Base-by-base conservation (phyloP, 2,113 vertebrate species). In the Megalops atlanticus region DNA sequence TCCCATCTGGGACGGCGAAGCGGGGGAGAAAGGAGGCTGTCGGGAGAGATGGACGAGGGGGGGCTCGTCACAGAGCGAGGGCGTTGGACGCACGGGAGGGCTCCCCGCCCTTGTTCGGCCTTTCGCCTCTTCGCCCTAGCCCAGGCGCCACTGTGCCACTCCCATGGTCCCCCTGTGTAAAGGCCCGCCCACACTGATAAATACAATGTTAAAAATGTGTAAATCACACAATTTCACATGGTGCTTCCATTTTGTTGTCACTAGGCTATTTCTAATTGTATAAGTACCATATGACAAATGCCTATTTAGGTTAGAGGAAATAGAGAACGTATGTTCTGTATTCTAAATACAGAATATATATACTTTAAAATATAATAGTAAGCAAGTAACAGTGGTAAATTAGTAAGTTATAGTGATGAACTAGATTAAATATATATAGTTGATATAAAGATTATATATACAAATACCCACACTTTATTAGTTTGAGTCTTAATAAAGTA, bases 1-100 rank as follows among this genome's bases (percentile, higher is more conserved):
- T 90, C 84, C 87, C 89, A 91, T 91, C 91, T 91, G 90, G 88
- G 85, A 85, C 84, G 78, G 45, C 52, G 49, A 54, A 11, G 1
- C 21, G 16, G 70, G 21, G 27, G 35, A 45, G 78, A 27, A 38
- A 12, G 14, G 49, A 43, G 75, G 76, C 85, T 89, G 86, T 89
- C 86, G 80, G 84, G 84, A 88, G 90, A 82, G 85, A 90, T 90
- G 90, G 88, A 83, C 85, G 83, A 83, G 76, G 81, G 6, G 71
- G 16, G 86, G 84, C 81, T 81, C 87, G 82, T 89, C 85, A 81
- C 40, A 47, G 45, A 33, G 41, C 24, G n/a, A 31, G 24, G n/a
- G n/a, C n/a, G n/a, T n/a, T n/a, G n/a, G n/a, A n/a, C n/a, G 54
- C 74, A 71, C 35, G 45, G 71, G 70, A 70, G 64, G 3, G 31